phyloP scores from a whole-genome alignment of 2,797 vertebrate species.

The Acanthiza pusilla region DNA sequence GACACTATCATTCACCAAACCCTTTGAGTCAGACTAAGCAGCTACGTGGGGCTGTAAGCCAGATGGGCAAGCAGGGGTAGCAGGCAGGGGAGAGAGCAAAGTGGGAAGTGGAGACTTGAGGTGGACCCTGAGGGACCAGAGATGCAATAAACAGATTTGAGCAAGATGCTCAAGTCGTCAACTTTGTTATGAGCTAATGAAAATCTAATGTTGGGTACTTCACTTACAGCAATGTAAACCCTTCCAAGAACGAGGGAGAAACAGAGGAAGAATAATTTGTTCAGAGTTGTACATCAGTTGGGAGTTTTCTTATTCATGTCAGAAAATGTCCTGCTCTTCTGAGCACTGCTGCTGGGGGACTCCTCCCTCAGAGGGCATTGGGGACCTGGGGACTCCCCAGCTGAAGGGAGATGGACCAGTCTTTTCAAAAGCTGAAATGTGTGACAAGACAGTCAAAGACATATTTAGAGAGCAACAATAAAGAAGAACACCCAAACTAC shows the following conservation, averaged over 20 bases:
- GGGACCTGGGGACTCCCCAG: neutral
- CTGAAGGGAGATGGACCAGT: neutral
- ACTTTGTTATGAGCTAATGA: neutral
- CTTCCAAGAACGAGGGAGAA: neutral
- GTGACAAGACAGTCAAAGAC: neutral
- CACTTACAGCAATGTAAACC: neutral
- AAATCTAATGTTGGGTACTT: neutral
- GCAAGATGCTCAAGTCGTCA: neutral
- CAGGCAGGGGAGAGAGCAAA: neutral
- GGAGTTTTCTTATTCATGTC: neutral
- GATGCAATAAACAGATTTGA: neutral
- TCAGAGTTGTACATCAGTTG: neutral
- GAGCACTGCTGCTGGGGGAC: neutral
- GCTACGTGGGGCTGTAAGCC: rapidly evolving
- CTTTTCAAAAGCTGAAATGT: neutral
- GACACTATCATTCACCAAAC: neutral
- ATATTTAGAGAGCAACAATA: neutral
- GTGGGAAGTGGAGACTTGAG: neutral
- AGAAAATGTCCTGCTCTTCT: neutral
- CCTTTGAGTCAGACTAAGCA: neutral
- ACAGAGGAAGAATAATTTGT: neutral
- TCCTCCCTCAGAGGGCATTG: rapidly evolving
- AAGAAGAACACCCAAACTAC: neutral
- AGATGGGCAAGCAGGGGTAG: neutral
- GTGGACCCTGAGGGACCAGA: neutral